Evolutionary conservation across 2,797 vertebrate species (phyloP), one percentile per base, ranked within the genome.

Genomic region (Anguilla pacifica): DNA sequence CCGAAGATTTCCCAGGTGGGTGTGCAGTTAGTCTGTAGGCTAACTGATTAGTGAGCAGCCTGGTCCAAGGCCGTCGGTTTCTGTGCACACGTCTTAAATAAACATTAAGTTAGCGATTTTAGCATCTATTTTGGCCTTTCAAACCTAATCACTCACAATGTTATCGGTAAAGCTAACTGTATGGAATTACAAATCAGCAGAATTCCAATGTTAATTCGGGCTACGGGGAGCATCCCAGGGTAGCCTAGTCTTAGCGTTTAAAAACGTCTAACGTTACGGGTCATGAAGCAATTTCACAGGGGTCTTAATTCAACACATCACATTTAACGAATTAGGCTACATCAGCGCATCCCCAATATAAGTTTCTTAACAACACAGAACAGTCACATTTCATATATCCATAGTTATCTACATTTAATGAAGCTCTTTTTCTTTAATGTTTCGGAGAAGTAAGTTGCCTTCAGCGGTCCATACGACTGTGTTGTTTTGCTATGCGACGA

Each of bases 111-210:
- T 46, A 46, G 43, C 22, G 25, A 64, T 64, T 70, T 28, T 70
- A 70, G 7, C 64, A 70, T 70, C n/a, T 70, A n/a, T 70, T 70
- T n/a, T 70, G 64, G 64, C 10, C 64, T 70, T 70, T 70, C 64
- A 28, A 67, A 70, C 10, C 64, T 70, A 6, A 28, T 70, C 64
- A 70, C 10, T 70, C 64, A 70, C 25, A 46, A 28, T n/a, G 25
- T 7, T 25, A 28, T 28, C n/a, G 25, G 0, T 70, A 25, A 22
- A 64, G 70, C 15, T 39, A 77, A 39, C 72, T 35, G 28, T 55
- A 28, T 70, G n/a, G 64, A 28, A 6, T 10, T 28, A 70, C 64
- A 70, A 25, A 70, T 28, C 64, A 70, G 6, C 72, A 77, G 2
- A 77, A 35, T 9, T 39, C 3, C 72, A 77, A 39, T 77, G 31